Base-by-base conservation (phyloP, 2,113 vertebrate species). In the Nesospiza acunhae region DNA sequence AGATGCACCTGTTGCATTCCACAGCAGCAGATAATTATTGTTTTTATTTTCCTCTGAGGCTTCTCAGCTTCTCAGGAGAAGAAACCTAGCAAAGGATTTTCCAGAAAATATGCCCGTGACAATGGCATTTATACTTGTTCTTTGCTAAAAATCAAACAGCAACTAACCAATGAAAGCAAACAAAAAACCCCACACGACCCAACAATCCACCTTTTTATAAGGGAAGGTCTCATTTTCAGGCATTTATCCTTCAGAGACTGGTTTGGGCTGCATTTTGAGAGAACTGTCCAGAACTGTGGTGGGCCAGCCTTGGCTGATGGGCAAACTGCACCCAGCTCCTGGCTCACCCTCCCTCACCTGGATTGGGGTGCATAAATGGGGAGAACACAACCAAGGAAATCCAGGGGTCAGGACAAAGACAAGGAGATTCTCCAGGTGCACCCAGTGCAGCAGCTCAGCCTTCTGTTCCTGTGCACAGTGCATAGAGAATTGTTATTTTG, bases 401-500 rank as follows among this genome's bases (percentile, higher is more conserved):
- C 19, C 84, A 39, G 33, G 46, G 31, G 6, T 33, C 39, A 31
- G 9, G 21, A 31, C 9, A 46, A 52, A 42, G 30, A 15, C 6
- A 6, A 19, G 59, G 44, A 35, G 22, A 9, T 5, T 10, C 55
- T 18, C 20, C 23, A 18, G 11, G 4, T 1, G 7, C 33, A 13
- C 6, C 46, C 62, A n/a, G 41, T 3, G 21, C 46, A 13, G 2
- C 5, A 50, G 59, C 53, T 83, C 84, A 64, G n/a, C 49, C 75
- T 81, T 66, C 77, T 39, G 18, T 3, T 47, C 75, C 16, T n/a
- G 20, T 22, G 49, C 6, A 37, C 13, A 82, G 47, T 41, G 90
- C 50, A 41, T 63, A 67, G 95, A 89, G 69, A 79, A 76, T 46
- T 67, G 93, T 59, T 67, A 84, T 94, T 96, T 90, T 80, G 92